Base-by-base conservation (phyloP, 2,888 invertebrate species). In the Lochmaea capreae region DNA sequence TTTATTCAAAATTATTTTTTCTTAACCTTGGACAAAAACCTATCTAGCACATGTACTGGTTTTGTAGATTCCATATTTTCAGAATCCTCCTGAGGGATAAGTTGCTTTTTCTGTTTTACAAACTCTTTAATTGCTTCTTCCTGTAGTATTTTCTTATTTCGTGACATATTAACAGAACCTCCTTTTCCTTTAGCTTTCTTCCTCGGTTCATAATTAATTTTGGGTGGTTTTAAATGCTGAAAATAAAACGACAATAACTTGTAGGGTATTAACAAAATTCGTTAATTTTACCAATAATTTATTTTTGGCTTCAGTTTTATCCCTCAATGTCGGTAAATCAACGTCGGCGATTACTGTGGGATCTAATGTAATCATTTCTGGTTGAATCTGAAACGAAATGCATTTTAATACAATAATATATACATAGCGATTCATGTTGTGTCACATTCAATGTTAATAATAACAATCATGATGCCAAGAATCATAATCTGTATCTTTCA, bases 341-440 rank as follows among this genome's bases (percentile, higher is more conserved):
- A 99, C 94, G 84, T 94, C 93, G 1, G 93, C 91, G 77, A 99
- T 93, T 72, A 92, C 91, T 74, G 90, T 90, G 5, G 97, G 94
- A 89, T 99, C 94, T 77, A 99, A 89, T 3, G 94, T 92, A 77
- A 99, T 99, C 81, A 99, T 91, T 82, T 99, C 97, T 0, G 97
- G 92, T 77, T 96, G 98, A 82, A 99, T 94, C 91, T 92, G 16
- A 84, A 67, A 33, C 33, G 8, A 33, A 33, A 33, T 33, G 8
- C 6, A 33, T 33, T 33, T 33, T 33, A 33, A 8, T 8, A 33
- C 33, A 33, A 8, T 33, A 3, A 22, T 22, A 3, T 33, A 33
- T 33, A 3, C 26, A 33, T 2, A 33, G 26, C 4, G 26, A 33
- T 33, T 33, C 26, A 33, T 4, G 5, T 3, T 33, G 26, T 33